Percentiles rank a stretch among this genome's conserved stretches.
phyloP scores from a whole-genome alignment of 2,113 vertebrate species.

The Daubentonia madagascariensis region DNA sequence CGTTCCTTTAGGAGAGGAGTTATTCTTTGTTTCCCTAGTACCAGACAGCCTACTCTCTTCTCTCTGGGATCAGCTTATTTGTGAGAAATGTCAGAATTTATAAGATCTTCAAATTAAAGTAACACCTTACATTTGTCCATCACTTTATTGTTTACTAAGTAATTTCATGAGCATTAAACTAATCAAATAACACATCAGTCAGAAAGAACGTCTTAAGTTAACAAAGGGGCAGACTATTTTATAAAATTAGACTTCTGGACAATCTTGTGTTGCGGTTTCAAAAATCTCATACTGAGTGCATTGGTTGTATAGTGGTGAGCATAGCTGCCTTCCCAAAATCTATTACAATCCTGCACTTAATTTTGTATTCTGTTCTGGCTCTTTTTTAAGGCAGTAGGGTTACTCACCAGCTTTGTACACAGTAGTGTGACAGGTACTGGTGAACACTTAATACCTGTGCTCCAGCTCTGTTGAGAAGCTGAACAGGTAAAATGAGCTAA shows the following conservation, averaged over 20 bases:
- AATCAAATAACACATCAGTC: neutral
- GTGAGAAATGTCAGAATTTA: neutral
- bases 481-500: neutral
- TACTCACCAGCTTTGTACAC: neutral
- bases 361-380: neutral
- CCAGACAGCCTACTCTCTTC: neutral
- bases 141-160: neutral
- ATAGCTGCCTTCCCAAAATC: constrained; percentile 87
- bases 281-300: neutral
- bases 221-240: neutral
- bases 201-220: neutral
- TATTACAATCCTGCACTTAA: accelerated
- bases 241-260: neutral
- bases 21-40: neutral
- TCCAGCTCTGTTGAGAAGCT: neutral
- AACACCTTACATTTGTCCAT: neutral
- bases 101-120: neutral
- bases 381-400: accelerated
- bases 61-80: neutral
- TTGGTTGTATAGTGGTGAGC: constrained; percentile 86
- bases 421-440: neutral
- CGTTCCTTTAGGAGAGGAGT: neutral
- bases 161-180: neutral
- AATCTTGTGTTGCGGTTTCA: neutral
- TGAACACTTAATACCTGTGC: neutral